Evolutionary conservation across 2,797 vertebrate genomes (phyloP), one percentile per base, ranked within the genome.

Genomic region (Sebastes trivittatus): DNA sequence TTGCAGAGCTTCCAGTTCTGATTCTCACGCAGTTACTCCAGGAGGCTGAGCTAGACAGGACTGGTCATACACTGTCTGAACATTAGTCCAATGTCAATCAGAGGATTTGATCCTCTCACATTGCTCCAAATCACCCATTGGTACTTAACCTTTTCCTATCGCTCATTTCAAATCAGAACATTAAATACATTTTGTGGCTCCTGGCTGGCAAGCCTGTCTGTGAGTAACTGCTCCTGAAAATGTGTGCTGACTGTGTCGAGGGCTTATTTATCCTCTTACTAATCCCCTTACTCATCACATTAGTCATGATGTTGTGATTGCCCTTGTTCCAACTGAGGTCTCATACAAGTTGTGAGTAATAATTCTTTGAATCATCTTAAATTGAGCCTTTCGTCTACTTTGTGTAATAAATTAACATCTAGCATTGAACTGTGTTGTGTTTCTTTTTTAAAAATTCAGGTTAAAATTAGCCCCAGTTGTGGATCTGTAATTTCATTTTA

Each of bases 331-430:
- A 84, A 54, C 89, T 88, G 87, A 86, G 81, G 84, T 83, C 72
- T 85, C 55, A 75, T 76, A 42, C 52, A 77, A 72, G 46, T 55
- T 90, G 92, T 95, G 77, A 87, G 5, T 89, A 85, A 91, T 91
- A 91, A 90, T 86, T 58, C 52, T 93, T 95, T 93, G 88, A 85
- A 63, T 88, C 67, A 82, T 83, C 68, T 82, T 75, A 25, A 81
- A 76, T 75, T 78, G 18, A 91, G 56, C 34, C 29, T 88, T 86
- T 86, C 14, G 1, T 89, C 52, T 54, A 78, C 59, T 87, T 90
- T 88, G 80, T 88, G 75, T 81, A 93, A 93, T 93, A 93, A 92
- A 93, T 77, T 75, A 61, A 77, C 79, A 84, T 81, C 42, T 73
- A 86, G 34, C 69, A 78, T 72, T 78, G 29, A 77, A 64, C 49